Percentiles rank a stretch among this genome's conserved stretches.
Evolutionary conservation across 2,888 invertebrate genomes (phyloP).

Genomic region (Idaea dimidiata): DNA sequence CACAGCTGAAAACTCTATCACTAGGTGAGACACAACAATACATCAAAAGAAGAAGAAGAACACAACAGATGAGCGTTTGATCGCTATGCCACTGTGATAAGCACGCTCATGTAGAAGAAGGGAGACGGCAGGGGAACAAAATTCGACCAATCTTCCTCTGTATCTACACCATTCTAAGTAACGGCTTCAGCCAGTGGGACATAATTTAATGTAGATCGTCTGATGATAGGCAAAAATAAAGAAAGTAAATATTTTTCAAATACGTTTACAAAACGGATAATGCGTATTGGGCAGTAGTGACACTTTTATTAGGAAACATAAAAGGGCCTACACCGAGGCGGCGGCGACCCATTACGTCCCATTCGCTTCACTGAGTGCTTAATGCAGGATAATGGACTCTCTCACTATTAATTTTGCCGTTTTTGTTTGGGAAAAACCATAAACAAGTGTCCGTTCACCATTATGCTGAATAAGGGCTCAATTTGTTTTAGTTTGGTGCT

Average conservation of each 20-base stretch:
- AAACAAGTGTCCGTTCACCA: constrained; percentile 41
- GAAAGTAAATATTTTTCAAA: constrained; percentile 20
- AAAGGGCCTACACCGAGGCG: constrained; percentile 49
- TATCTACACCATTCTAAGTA: too few species aligned
- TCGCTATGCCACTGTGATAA: too few species aligned
- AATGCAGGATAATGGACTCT: constrained; percentile 72
- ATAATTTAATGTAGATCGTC: background rate
- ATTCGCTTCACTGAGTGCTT: constrained; percentile 68
- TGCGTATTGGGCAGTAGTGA: constrained; percentile 49
- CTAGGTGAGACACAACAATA: too few species aligned
- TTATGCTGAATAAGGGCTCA: constrained; percentile 15
- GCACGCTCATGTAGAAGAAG: too few species aligned
- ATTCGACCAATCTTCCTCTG: too few species aligned
- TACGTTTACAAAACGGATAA: constrained; percentile 39
- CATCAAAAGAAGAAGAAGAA: too few species aligned
- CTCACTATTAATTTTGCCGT: constrained; percentile 68
- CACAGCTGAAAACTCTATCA: too few species aligned
- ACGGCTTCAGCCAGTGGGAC: background rate
- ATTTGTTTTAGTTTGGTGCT: constrained; percentile 10
- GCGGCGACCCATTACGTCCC: constrained; percentile 61
- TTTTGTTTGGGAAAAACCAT: constrained; percentile 57
- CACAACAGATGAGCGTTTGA: too few species aligned
- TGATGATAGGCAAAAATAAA: background rate
- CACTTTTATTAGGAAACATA: constrained; percentile 61
- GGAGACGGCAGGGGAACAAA: too few species aligned